Percentiles rank a stretch among this genome's conserved stretches.
Evolutionary conservation across 1,140 invertebrate species (phyloP).

Genomic region (Battus philenor): DNA sequence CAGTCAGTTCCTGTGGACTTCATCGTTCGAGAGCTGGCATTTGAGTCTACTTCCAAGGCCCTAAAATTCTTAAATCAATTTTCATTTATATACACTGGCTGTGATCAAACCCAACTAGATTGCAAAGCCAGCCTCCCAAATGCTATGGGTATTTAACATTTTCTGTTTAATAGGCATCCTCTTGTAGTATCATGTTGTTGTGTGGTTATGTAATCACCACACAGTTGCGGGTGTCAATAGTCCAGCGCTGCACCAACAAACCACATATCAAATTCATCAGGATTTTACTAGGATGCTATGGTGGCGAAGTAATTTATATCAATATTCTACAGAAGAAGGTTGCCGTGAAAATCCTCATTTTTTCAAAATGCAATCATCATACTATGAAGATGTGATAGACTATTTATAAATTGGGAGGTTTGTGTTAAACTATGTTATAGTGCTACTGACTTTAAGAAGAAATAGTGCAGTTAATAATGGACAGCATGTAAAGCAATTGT

Average conservation of each 20-base stretch:
- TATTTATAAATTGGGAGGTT: slow-evolving; percentile 20
- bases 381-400: slow-evolving; percentile 18
- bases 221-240: slow-evolving; percentile 34
- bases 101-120: slow-evolving; percentile 85
- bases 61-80: slow-evolving; percentile 91
- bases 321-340: slow-evolving; percentile 33
- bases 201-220: slow-evolving; percentile 57
- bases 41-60: slow-evolving; percentile 87
- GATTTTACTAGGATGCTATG: slow-evolving; percentile 53
- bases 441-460: slow-evolving; percentile 29
- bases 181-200: slow-evolving; percentile 54
- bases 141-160: slow-evolving; percentile 76
- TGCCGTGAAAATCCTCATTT: slow-evolving; percentile 22
- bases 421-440: slow-evolving; percentile 26
- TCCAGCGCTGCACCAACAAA: slow-evolving; percentile 27
- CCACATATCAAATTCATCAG: slow-evolving; percentile 40
- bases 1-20: slow-evolving; percentile 91
- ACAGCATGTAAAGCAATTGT: slow-evolving; percentile 2
- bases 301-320: slow-evolving; percentile 36
- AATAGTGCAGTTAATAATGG: slow-evolving; percentile 14
- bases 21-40: slow-evolving; percentile 90
- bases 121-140: slow-evolving; percentile 87
- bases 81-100: slow-evolving; percentile 84
- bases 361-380: slow-evolving; percentile 18
- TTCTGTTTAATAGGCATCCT: slow-evolving; percentile 54